phyloP scores from a whole-genome alignment of 2,113 vertebrate species.

The Erpornis zantholeuca region DNA sequence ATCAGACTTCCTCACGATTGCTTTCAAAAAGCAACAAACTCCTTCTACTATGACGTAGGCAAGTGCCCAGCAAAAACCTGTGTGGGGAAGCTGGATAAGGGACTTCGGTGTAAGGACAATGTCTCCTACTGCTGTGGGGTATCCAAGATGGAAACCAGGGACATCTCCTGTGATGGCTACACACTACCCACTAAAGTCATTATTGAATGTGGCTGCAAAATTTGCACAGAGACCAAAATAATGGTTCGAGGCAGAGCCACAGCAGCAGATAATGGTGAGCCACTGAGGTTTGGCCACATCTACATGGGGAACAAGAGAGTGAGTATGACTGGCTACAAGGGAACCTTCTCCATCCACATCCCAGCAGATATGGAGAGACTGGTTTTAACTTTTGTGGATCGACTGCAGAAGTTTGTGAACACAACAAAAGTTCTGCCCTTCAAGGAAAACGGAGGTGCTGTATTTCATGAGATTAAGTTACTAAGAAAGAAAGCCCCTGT shows the following conservation, averaged over 20 bases:
- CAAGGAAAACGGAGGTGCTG: slow-evolving; percentile 87
- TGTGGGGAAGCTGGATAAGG: slow-evolving; percentile 82
- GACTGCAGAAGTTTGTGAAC: slow-evolving; percentile 93
- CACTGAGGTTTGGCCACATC: slow-evolving; percentile 94
- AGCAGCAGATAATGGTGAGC: slow-evolving; percentile 89
- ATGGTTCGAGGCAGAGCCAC: slow-evolving; percentile 86
- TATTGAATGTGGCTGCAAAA: slow-evolving; percentile 84
- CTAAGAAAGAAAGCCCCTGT: slow-evolving; percentile 86
- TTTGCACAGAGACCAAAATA: slow-evolving; percentile 85
- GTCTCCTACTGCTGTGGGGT: slow-evolving; percentile 88
- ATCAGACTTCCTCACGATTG: slow-evolving; percentile 92
- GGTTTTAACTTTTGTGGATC: slow-evolving; percentile 95
- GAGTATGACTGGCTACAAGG: slow-evolving; percentile 95
- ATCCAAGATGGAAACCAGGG: slow-evolving; percentile 81
- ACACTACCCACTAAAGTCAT: slow-evolving; percentile 87
- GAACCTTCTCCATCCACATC: slow-evolving; percentile 91
- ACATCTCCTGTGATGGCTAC: slow-evolving; percentile 85
- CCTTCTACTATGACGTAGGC: slow-evolving; percentile 89
- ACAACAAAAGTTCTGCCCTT: slow-evolving; percentile 96
- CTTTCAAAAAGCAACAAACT: slow-evolving; percentile 87
- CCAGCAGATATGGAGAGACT: slow-evolving; percentile 86
- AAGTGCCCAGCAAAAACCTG: slow-evolving; percentile 84
- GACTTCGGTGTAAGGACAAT: slow-evolving; percentile 87
- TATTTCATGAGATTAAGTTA: slow-evolving; percentile 94
- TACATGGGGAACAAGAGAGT: slow-evolving; percentile 86